Evolutionary conservation across 2,797 vertebrate genomes (phyloP).

Genomic region (Aeoliscus strigatus): DNA sequence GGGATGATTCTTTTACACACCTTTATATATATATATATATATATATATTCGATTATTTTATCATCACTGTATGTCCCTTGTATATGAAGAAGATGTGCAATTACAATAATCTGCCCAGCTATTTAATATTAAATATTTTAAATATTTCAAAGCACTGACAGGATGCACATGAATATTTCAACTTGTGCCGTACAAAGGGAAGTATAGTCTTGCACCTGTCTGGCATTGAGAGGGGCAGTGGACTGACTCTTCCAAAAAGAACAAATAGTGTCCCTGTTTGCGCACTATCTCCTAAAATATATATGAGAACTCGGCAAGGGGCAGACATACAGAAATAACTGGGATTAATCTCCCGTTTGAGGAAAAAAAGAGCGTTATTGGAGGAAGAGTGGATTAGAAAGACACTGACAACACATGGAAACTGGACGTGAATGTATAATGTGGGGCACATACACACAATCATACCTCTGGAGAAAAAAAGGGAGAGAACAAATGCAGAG

Average conservation of each 20-base stretch:
- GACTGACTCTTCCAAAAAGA: constrained; percentile 27
- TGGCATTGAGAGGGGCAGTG: constrained; percentile 48
- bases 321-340: constrained; percentile 3
- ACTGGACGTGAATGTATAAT: constrained; percentile 13
- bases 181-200: constrained; percentile 38
- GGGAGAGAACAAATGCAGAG: constrained; percentile 20
- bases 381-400: background rate
- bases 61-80: constrained; percentile 54
- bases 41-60: too few relatives aligned
- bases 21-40: too few relatives aligned
- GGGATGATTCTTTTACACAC: constrained; percentile 47
- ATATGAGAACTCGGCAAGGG: constrained; percentile 6
- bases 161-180: constrained; percentile 72
- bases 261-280: constrained; percentile 1
- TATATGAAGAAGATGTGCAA: constrained; percentile 35
- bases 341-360: constrained; percentile 1
- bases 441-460: constrained; percentile 32
- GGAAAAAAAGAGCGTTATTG: background rate
- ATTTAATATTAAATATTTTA: constrained; percentile 73
- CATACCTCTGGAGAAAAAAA: constrained; percentile 23
- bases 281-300: constrained; percentile 12
- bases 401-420: background rate
- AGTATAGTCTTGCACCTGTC: constrained; percentile 51
- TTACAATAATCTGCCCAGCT: constrained; percentile 29
- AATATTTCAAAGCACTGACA: constrained; percentile 72